Evolutionary conservation across 2,888 invertebrate genomes (phyloP), one percentile per base, ranked within the genome.

Genomic region (Nemapogon koenigi): DNA sequence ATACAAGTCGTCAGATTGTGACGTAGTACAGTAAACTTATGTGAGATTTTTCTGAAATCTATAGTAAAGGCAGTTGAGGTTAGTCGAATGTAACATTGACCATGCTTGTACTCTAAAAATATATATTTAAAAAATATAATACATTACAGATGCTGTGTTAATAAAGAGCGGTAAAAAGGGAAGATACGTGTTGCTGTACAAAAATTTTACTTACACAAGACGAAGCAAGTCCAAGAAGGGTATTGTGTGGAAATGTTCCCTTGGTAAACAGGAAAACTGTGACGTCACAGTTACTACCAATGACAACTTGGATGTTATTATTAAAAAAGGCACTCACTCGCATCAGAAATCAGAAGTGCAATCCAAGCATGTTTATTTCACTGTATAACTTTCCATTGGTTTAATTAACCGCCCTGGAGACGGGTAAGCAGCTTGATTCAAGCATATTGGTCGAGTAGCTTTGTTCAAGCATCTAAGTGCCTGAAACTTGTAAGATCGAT

Each of bases 311-410:
- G 59, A 64, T 19, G 54, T 76, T 0, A 63, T 78, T 0, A 41
- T 50, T 0, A 47, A 30, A 3, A 70, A 62, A 41, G 59, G 59
- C 1, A 43, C 43, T 1, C 76, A 76, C 41, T 51, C 48, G 1
- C 76, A 76, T 27, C 17, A 28, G 10, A 42, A 46, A n/a, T 49
- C 64, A 2, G 50, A 52, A 6, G 39, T 47, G 1, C 55, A 55
- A 3, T 65, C 68, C 2, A 76, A 72, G 43, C 76, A 78, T 45
- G 67, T 78, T 2, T 78, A 75, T 55, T 76, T 76, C 51, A 58
- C 62, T 32, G 35, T 35, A 10, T 35, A 35, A 30, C 14, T n/a
- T 25, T n/a, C n/a, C n/a, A n/a, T n/a, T n/a, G n/a, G n/a, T n/a
- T n/a, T n/a, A n/a, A n/a, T n/a, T n/a, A n/a, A n/a, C n/a, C n/a